Evolutionary conservation across 64 coral and sea anemone genomes (phyloP).

Genomic region (Anthopleura sola): DNA sequence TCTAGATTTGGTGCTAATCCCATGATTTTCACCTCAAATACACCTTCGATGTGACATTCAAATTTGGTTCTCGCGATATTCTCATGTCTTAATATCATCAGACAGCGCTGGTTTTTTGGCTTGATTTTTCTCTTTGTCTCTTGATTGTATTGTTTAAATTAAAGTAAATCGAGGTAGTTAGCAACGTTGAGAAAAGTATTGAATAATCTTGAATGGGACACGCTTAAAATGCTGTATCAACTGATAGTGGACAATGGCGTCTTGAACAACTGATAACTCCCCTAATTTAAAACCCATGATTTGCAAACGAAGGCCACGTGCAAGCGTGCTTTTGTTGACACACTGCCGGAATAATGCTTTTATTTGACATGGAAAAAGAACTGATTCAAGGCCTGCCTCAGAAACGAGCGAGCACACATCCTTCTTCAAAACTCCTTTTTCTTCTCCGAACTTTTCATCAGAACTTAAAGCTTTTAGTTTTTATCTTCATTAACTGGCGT

Average conservation of each 20-base stretch:
- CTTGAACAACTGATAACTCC: not conserved
- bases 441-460: too few species aligned
- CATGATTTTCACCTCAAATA: not conserved
- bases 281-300: not conserved
- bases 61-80: not conserved
- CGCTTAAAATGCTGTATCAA: not conserved
- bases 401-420: too few species aligned
- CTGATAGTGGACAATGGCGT: not conserved
- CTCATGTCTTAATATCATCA: too few species aligned
- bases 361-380: not conserved
- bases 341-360: not conserved
- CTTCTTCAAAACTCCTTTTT: too few species aligned
- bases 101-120: too few species aligned
- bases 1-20: not conserved
- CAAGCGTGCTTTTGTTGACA: slow-evolving; percentile 10
- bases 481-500: not conserved
- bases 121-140: not conserved
- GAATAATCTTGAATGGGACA: not conserved
- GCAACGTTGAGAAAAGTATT: not conserved
- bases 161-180: not conserved
- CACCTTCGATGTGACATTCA: not conserved
- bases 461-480: too few species aligned
- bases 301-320: slow-evolving; percentile 7
- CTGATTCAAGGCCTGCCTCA: not conserved
- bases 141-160: not conserved